Evolutionary conservation across 2,888 invertebrate species (phyloP), one percentile per base, ranked within the genome.

Genomic region (Mycalesis mineus): DNA sequence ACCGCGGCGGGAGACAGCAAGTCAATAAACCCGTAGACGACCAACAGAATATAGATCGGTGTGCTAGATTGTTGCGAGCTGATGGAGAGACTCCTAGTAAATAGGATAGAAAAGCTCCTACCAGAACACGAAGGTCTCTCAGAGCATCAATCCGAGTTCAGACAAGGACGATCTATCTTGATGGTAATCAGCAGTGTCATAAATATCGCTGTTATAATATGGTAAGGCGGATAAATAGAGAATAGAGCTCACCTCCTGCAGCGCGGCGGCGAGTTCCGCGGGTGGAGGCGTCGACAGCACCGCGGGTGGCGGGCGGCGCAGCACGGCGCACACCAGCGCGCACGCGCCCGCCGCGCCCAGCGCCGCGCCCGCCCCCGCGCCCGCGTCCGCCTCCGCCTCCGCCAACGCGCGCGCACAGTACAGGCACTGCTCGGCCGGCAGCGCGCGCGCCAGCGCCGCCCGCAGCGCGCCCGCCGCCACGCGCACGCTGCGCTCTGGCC

Each of bases 401-500:
- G 64, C 58, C 40, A 71, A 64, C 55, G 69, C 14, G 1, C 29
- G 31, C 33, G 51, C 44, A 40, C 36, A 1, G 14, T 7, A n/a
- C n/a, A 79, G 22, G 11, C 22, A n/a, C n/a, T 1, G 42, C 22
- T 1, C n/a, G 28, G 2, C 13, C 41, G 41, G 72, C 36, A 71
- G 22, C 66, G 51, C 67, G 56, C 55, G 65, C 41, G 17, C 17
- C 33, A 2, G 42, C 14, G 58, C 52, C 42, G 36, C 58, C 58
- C 57, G 39, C 57, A 45, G 55, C 61, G 45, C 58, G 61, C 65
- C 63, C 69, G 48, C 54, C 50, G 9, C 56, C 50, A 29, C 22
- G 58, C 65, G 66, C 69, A 42, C 65, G 63, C 36, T 60, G 63
- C 36, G 67, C 66, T 81, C 80, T 29, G 80, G 58, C 39, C 79